Evolutionary conservation across 2,113 vertebrate genomes (phyloP).

Genomic region (Herpailurus yagouaroundi): DNA sequence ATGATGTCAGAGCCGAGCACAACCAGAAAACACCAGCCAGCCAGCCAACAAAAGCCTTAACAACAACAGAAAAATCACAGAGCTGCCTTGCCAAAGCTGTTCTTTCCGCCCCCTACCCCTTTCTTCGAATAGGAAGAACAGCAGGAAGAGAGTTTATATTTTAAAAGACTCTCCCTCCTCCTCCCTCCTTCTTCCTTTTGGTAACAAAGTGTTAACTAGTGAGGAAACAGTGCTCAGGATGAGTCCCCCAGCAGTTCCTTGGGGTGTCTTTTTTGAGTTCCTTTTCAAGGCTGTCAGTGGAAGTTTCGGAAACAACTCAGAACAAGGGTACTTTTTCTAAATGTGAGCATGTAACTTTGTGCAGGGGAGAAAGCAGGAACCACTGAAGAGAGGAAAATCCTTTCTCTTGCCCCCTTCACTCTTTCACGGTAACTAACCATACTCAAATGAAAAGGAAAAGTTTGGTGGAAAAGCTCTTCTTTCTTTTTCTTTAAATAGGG

Average conservation of each 20-base stretch:
- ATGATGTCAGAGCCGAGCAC: constrained; percentile 84
- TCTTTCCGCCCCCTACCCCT: constrained; percentile 47
- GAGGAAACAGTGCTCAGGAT: background rate
- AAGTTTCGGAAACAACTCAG: constrained; percentile 44
- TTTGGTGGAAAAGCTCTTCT: background rate
- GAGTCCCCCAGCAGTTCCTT: background rate
- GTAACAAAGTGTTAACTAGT: constrained; percentile 39
- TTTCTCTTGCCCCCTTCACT: background rate
- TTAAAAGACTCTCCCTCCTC: background rate
- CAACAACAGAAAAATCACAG: constrained; percentile 41
- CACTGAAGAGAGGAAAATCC: constrained; percentile 24
- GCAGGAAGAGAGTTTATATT: constrained; percentile 50
- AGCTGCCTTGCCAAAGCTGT: background rate
- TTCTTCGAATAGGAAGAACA: constrained; percentile 39
- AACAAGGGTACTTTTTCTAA: background rate
- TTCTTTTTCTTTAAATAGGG: background rate
- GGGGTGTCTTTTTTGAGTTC: constrained; percentile 12
- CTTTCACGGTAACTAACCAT: constrained; percentile 47
- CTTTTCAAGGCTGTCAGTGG: constrained; percentile 37
- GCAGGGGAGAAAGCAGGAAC: background rate
- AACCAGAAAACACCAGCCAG: constrained; percentile 81
- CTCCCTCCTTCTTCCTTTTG: background rate
- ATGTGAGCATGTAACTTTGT: constrained; percentile 62
- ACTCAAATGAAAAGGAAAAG: constrained; percentile 52
- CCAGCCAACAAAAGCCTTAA: constrained; percentile 72